phyloP scores from a whole-genome alignment of 2,797 vertebrate genomes.

The Microctenopoma steveboyesi region DNA sequence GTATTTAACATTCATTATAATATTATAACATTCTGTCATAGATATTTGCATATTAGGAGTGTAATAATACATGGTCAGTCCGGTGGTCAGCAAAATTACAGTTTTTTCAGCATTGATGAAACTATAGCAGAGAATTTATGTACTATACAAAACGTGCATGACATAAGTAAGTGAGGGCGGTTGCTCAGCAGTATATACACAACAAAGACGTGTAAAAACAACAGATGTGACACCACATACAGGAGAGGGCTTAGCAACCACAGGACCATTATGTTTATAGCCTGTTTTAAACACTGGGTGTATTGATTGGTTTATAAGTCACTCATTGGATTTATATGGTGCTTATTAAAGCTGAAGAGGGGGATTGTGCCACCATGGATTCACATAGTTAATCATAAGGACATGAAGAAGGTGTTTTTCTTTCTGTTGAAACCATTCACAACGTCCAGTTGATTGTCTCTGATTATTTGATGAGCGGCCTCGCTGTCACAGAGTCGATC shows the following conservation, averaged over 20 bases:
- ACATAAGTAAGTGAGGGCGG: neutral
- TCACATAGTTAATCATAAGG: slow-evolving; percentile 23
- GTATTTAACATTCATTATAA: no score
- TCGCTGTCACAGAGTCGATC: slow-evolving; percentile 5
- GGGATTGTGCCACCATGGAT: neutral
- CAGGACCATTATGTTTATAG: slow-evolving; percentile 2
- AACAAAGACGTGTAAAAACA: slow-evolving; percentile 18
- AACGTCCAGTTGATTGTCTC: slow-evolving; percentile 24
- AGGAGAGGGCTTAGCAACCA: slow-evolving; percentile 16
- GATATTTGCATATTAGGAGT: neutral
- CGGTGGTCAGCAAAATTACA: neutral
- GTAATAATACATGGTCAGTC: neutral
- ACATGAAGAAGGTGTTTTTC: no score
- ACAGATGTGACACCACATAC: slow-evolving; percentile 21
- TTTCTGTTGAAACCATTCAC: slow-evolving; percentile 27
- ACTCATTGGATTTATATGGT: no score
- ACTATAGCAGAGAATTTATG: neutral
- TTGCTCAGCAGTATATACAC: slow-evolving; percentile 22
- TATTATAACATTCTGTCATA: neutral
- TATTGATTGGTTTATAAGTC: no score
- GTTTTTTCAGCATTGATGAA: neutral
- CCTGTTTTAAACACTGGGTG: neutral
- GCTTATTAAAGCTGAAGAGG: no score
- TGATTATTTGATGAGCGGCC: slow-evolving; percentile 21
- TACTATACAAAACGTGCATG: no score